Evolutionary conservation across 2,888 invertebrate species (phyloP).

Genomic region (Hemaris fuciformis): DNA sequence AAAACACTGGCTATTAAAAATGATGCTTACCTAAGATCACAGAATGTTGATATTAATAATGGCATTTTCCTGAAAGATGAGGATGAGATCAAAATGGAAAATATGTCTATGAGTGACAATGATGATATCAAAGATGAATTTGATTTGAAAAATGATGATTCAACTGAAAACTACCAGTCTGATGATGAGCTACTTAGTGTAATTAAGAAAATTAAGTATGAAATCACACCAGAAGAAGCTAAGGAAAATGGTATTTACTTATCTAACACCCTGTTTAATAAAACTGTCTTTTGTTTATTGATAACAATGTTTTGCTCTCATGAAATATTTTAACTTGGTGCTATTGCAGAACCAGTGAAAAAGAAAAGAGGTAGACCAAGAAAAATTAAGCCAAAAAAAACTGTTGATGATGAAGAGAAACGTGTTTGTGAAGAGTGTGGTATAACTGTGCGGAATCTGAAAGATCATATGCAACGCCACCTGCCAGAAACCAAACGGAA

Average conservation of each 20-base stretch:
- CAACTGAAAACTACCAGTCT: slow-evolving; percentile 35
- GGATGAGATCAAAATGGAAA: slow-evolving; percentile 22
- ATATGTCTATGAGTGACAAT: slow-evolving; percentile 19
- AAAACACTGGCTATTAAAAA: slow-evolving; percentile 56
- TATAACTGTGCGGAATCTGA: slow-evolving; percentile 52
- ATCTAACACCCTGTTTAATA: too few relatives aligned
- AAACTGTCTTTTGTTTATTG: too few relatives aligned
- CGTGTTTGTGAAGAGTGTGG: slow-evolving; percentile 68
- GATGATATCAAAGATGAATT: slow-evolving; percentile 26
- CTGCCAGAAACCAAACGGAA: slow-evolving; percentile 36
- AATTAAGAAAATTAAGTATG: slow-evolving; percentile 50
- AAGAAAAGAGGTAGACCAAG: slow-evolving; percentile 33
- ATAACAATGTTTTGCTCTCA: too few relatives aligned
- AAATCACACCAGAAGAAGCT: slow-evolving; percentile 37
- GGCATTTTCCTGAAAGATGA: neutral
- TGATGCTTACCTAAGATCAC: slow-evolving; percentile 46
- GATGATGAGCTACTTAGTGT: slow-evolving; percentile 64
- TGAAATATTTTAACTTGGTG: neutral
- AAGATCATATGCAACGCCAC: slow-evolving; percentile 48
- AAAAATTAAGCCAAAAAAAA: slow-evolving; percentile 23
- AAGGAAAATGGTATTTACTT: slow-evolving; percentile 55
- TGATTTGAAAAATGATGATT: slow-evolving; percentile 20
- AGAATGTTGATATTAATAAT: neutral
- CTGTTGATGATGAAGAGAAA: slow-evolving; percentile 19
- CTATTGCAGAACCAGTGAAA: slow-evolving; percentile 31